Evolutionary conservation across 2,113 vertebrate genomes (phyloP).

Genomic region (Phaethon lepturus): DNA sequence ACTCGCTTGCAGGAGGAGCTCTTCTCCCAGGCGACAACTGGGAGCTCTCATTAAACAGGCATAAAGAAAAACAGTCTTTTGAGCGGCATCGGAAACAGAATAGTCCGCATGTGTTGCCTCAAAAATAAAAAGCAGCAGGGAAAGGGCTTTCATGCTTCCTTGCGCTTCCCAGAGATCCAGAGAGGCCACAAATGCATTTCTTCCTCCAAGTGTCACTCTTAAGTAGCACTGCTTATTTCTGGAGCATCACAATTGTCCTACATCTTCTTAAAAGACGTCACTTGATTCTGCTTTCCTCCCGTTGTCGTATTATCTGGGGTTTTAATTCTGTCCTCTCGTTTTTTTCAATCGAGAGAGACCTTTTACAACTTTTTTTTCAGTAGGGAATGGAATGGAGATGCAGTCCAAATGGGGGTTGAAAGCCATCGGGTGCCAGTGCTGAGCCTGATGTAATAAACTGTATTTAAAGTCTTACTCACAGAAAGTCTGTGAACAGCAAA

Average conservation of each 20-base stretch:
- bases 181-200: not conserved
- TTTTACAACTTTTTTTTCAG: not conserved
- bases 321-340: not conserved
- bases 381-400: not conserved
- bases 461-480: not conserved
- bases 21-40: not conserved
- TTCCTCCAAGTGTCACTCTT: not conserved
- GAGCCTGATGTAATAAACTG: not conserved
- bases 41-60: not conserved
- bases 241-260: not conserved
- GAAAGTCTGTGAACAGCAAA: not conserved
- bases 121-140: not conserved
- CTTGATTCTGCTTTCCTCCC: not conserved
- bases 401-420: not conserved
- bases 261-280: not conserved
- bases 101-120: not conserved
- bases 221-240: not conserved
- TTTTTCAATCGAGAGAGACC: not conserved
- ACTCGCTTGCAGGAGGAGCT: not conserved
- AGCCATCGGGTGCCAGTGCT: not conserved
- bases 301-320: not conserved
- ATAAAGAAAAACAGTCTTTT: not conserved
- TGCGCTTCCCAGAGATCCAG: not conserved
- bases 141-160: not conserved
- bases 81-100: fast-evolving